phyloP scores from a whole-genome alignment of 2,888 invertebrate species.

The Cryptus viduatorius region DNA sequence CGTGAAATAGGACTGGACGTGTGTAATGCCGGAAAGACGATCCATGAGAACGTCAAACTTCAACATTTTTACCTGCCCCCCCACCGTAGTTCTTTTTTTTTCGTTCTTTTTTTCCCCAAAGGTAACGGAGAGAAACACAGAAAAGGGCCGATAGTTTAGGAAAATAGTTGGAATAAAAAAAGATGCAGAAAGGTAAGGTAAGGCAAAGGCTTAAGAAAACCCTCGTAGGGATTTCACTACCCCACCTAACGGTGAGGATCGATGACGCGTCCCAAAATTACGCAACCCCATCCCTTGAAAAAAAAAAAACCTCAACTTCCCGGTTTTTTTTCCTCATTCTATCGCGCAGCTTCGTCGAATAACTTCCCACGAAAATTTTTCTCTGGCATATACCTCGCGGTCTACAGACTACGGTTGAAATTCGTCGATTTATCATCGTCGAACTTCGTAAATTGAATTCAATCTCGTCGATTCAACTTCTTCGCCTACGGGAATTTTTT shows the following conservation, averaged over 20 bases:
- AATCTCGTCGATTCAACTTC: not conserved
- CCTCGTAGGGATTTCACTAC: conserved; percentile 67
- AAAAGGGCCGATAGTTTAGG: conserved; percentile 66
- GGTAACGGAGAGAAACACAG: conserved; percentile 69
- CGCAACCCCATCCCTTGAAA: conserved; percentile 78
- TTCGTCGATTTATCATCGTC: conserved; percentile 48
- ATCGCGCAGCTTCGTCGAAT: conserved; percentile 15
- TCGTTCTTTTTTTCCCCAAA: conserved; percentile 31
- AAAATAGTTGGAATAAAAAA: conserved; percentile 72
- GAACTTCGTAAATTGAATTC: not conserved
- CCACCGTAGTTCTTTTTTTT: conserved; percentile 70
- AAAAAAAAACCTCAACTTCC: conserved; percentile 59
- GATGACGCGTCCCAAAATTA: conserved; percentile 78
- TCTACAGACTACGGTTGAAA: not conserved
- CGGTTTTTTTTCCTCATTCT: conserved; percentile 48
- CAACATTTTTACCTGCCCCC: conserved; percentile 77
- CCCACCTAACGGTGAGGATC: conserved; percentile 75
- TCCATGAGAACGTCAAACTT: conserved; percentile 79
- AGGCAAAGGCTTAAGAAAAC: conserved; percentile 78
- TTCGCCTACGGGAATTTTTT: not conserved
- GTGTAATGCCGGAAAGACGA: conserved; percentile 73
- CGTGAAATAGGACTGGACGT: conserved; percentile 70
- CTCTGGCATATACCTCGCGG: conserved; percentile 52
- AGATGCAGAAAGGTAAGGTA: conserved; percentile 54
- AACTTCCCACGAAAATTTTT: conserved; percentile 65